Base-by-base conservation (phyloP, 2,888 invertebrate genomes). In the Dynastes tityus region DNA sequence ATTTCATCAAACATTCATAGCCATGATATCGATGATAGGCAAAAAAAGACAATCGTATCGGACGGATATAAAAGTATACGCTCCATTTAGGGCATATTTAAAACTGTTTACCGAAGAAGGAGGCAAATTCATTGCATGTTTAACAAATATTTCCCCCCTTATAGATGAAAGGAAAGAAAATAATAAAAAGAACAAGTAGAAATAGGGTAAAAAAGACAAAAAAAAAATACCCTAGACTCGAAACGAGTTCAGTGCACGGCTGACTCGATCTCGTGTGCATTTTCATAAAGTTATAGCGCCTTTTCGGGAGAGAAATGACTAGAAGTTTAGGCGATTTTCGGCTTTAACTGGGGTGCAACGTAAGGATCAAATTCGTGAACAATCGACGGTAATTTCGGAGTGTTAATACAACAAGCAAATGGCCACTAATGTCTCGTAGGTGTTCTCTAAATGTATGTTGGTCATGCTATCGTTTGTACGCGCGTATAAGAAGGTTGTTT, bases 351-450 rank as follows among this genome's bases (percentile, higher is more conserved):
- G 40, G 51, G 49, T 6, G 55, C 55, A 40, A 67, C 65, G 16
- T 55, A 32, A 68, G 68, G 71, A 37, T 45, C 74, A 79, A 58
- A 76, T 76, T 75, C 64, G 22, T 73, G 49, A 22, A 22, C 22
- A 9, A 22, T 32, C 65, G 61, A 11, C 37, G 63, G 85, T 87
- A 87, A 87, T 87, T 87, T 83, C 83, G 81, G 84, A 86, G 87
- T 87, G 87, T 87, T 86, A 87, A 87, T 86, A 86, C 86, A 86
- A 86, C 87, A 84, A 85, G 86, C 88, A 88, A 89, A 88, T 88
- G 89, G 88, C 88, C 88, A 88, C 88, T 88, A 88, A 88, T 88
- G 87, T 86, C 87, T 85, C 84, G 85, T 84, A 88, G 88, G 88
- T 88, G 88, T 88, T 87, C 86, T 86, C 85, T 86, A 88, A 88